These are phyloP conservation scores for Equus przewalskii DNA, from an alignment of 2,113 vertebrate species.

Conservation along the genomic window DNA sequence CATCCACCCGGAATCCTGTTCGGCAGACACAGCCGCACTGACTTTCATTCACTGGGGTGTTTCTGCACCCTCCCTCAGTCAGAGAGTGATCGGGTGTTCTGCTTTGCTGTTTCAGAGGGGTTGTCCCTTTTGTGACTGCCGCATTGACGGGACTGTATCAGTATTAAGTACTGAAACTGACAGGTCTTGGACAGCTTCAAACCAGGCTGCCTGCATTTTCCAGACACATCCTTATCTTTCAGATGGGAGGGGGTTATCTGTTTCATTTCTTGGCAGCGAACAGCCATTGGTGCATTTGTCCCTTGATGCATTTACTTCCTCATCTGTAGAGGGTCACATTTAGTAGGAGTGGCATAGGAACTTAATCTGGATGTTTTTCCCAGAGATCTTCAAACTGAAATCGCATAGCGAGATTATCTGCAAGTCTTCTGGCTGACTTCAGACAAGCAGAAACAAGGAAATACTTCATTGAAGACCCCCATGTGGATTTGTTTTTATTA, in stretches of 20 bases:
- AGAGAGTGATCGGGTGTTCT: not conserved
- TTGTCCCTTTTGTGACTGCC: not conserved
- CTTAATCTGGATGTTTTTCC: not conserved
- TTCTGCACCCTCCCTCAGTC: not conserved
- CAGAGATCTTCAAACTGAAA: constrained; percentile 2
- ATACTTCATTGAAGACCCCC: not conserved
- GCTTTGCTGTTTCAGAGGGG: not conserved
- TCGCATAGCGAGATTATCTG: not conserved
- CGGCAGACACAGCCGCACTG: not conserved
- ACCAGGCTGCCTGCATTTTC: not conserved
- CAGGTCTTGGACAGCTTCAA: constrained; percentile 3
- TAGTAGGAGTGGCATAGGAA: constrained; percentile 5
- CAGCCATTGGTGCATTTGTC: not conserved
- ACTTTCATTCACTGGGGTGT: not conserved
- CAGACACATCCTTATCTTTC: constrained; percentile 12
- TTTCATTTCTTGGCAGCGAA: constrained; percentile 13
- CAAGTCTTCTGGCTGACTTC: constrained; percentile 30
- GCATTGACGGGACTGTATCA: not conserved
- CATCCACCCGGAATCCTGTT: not conserved
- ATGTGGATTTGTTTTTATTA: not conserved
- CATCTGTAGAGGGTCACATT: constrained; percentile 26
- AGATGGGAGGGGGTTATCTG: not conserved
- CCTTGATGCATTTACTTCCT: constrained; percentile 27
- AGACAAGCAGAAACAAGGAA: constrained; percentile 25
- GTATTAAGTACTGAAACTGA: not conserved